phyloP scores from a whole-genome alignment of 2,113 vertebrate species.

The Dryoscopus gambensis region DNA sequence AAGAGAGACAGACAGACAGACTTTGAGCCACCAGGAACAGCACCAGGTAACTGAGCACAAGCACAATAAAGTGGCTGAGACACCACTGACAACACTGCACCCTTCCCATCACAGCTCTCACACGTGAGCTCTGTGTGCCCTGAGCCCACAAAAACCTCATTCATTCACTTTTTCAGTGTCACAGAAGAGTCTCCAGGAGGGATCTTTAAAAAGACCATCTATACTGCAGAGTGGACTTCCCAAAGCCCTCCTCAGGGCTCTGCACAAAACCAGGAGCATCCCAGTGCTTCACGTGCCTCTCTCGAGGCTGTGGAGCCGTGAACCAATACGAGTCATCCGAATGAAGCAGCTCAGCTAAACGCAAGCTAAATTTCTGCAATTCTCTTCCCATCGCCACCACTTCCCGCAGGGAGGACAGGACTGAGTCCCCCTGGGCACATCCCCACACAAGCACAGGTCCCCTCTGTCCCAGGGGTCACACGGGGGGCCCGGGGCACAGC shows the following conservation, averaged over 20 bases:
- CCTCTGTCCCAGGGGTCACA: background rate
- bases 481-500: background rate
- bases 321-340: background rate
- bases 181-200: background rate
- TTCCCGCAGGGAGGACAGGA: background rate
- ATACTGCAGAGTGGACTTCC: background rate
- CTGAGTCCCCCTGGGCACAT: fast-evolving
- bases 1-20: slow-evolving; percentile 24
- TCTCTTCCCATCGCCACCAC: background rate
- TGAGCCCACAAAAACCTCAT: background rate
- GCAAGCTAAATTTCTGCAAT: background rate
- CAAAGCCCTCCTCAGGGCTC: background rate
- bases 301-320: fast-evolving
- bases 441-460: fast-evolving
- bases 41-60: background rate
- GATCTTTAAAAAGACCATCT: background rate
- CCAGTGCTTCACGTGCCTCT: fast-evolving
- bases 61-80: background rate
- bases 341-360: background rate
- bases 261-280: background rate
- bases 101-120: background rate
- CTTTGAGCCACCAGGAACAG: background rate
- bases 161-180: background rate
- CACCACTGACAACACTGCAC: background rate
- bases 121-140: background rate